Evolutionary conservation across 2,888 invertebrate species (phyloP).

Genomic region (Pristionchus entomophagus): DNA sequence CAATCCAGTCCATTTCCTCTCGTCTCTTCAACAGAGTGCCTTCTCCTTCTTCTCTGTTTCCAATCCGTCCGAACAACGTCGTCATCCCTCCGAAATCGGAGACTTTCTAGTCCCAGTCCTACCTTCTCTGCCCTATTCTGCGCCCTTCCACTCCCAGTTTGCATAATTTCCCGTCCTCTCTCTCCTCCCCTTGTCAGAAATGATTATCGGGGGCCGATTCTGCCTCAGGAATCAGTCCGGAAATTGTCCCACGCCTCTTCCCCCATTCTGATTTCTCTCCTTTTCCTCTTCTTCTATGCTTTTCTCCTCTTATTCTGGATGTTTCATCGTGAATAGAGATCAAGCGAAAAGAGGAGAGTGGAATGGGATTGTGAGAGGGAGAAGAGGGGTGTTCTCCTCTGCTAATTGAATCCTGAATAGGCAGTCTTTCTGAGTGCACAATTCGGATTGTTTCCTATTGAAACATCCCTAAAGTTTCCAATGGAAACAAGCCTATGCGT

Average conservation of each 20-base stretch:
- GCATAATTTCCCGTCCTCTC: not conserved
- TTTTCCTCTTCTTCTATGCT: not conserved
- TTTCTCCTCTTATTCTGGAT: not conserved
- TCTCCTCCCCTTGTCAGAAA: not conserved
- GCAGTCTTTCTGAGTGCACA: not conserved
- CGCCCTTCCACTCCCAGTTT: not conserved
- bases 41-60: not conserved
- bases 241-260: not conserved
- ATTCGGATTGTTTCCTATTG: not conserved
- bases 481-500: too few species aligned
- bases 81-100: too few species aligned
- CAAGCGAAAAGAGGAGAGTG: not conserved
- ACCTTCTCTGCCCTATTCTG: too few species aligned
- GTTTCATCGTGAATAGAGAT: not conserved
- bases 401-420: slow-evolving; percentile 13
- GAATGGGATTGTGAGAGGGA: not conserved
- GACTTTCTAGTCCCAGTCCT: too few species aligned
- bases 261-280: not conserved
- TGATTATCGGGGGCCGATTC: slow-evolving; percentile 16
- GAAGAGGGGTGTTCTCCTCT: not conserved
- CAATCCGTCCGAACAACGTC: too few species aligned
- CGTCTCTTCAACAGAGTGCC: not conserved
- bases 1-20: too few species aligned
- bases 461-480: too few species aligned
- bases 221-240: not conserved